phyloP scores from a whole-genome alignment of 2,797 vertebrate genomes.

The Paramormyrops hopkinsi region DNA sequence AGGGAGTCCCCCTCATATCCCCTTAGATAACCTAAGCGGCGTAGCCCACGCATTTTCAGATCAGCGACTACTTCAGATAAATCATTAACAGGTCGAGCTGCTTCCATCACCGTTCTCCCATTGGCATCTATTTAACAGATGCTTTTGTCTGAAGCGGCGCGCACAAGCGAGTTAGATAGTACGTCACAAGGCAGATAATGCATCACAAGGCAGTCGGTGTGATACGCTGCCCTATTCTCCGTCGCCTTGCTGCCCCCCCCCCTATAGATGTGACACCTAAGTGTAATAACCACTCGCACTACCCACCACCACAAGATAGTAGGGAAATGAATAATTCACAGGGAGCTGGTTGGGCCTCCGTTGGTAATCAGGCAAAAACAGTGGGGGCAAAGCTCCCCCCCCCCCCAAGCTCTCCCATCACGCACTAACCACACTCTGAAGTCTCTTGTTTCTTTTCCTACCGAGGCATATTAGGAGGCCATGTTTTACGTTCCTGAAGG shows the following conservation, averaged over 20 bases:
- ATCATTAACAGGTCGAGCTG: not conserved
- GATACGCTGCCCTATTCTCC: not conserved
- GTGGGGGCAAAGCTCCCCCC: not conserved
- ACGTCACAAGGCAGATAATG: not conserved
- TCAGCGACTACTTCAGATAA: conserved; percentile 24
- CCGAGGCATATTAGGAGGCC: not conserved
- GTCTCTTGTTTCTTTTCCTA: not conserved
- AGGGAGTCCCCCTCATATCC: conserved; percentile 38
- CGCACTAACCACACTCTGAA: not conserved
- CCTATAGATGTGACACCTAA: not conserved
- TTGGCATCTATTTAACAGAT: not conserved
- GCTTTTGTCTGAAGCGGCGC: not conserved
- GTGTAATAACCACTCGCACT: not conserved
- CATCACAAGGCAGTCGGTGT: not conserved
- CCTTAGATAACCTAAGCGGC: conserved; percentile 30
- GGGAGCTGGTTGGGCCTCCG: not conserved
- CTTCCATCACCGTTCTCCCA: not conserved
- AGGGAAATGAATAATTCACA: not conserved
- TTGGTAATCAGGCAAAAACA: not conserved
- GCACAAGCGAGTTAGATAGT: not conserved
- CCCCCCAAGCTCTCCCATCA: not conserved
- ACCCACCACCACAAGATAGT: not conserved
- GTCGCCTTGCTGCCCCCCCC: not conserved
- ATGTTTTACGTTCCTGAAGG: not conserved
- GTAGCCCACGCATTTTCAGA: conserved; percentile 28